Conservation (phyloP, 2,888 invertebrate species). For the Criorhina ranunculi region DNA sequence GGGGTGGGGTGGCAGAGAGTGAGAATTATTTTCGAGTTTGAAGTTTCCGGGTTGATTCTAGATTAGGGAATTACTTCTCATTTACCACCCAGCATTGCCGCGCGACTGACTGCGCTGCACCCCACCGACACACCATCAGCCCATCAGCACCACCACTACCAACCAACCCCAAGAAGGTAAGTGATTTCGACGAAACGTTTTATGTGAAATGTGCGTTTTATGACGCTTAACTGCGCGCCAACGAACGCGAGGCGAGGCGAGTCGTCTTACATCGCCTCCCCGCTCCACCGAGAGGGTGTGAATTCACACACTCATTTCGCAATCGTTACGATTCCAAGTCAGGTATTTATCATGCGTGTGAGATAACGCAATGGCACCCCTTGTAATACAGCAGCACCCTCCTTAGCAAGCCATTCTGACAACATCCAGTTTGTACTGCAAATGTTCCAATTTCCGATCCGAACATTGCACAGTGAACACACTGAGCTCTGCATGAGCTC, state of each 20-base stretch:
- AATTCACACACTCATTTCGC: slow-evolving; percentile 74
- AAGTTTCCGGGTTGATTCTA: slow-evolving; percentile 69
- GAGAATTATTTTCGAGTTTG: slow-evolving; percentile 65
- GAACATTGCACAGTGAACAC: slow-evolving; percentile 18
- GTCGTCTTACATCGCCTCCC: not conserved
- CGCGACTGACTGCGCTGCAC: not conserved
- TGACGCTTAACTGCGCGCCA: slow-evolving; percentile 73
- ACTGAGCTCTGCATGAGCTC: not conserved
- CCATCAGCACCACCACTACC: slow-evolving; percentile 39
- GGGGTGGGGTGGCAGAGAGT: not conserved
- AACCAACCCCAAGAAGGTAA: slow-evolving; percentile 44
- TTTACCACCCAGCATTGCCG: slow-evolving; percentile 25
- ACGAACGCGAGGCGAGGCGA: slow-evolving; percentile 22
- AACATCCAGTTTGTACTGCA: slow-evolving; percentile 66
- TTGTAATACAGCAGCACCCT: slow-evolving; percentile 30
- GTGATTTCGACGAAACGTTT: slow-evolving; percentile 76
- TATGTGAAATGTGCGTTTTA: slow-evolving; percentile 77
- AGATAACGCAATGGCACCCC: slow-evolving; percentile 68
- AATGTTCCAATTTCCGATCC: slow-evolving; percentile 73
- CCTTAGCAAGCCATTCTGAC: slow-evolving; percentile 9
- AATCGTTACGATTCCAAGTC: slow-evolving; percentile 73
- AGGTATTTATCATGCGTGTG: slow-evolving; percentile 75
- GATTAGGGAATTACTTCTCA: slow-evolving; percentile 69
- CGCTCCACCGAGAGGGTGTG: slow-evolving; percentile 32
- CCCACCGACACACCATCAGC: slow-evolving; percentile 32